Evolutionary conservation across 2,797 vertebrate genomes (phyloP), one percentile per base, ranked within the genome.

Genomic region (Hapalemur alaotrensis): DNA sequence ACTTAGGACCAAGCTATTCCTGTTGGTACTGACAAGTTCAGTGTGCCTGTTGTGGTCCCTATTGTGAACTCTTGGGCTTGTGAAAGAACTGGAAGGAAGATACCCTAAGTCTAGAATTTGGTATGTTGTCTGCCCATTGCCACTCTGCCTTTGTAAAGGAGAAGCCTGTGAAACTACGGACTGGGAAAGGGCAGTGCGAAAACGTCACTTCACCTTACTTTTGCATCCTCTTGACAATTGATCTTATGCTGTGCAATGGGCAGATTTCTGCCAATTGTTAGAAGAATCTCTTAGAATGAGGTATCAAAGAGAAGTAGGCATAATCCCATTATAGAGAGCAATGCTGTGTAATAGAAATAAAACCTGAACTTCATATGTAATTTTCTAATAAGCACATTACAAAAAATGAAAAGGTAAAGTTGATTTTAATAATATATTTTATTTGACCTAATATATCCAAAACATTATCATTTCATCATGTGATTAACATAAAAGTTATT

Each of bases 401-500:
- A 84, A 67, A 95, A 78, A 57, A 8, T 41, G 32, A 83, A 88
- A 86, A 63, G 12, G 18, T 82, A 83, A 80, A 92, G 63, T 75
- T 41, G 15, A 87, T 86, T 92, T 76, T 93, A 61, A 65, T 70
- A 35, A 84, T 75, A 7, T 85, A 28, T 79, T 70, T 63, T 82
- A 54, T 92, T 95, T 95, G 70, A 30, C 15, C 22, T 28, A 89
- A 2, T 59, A 15, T 32, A 70, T 88, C 12, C 13, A 54, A 91
- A 94, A 88, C 79, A 43, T n/a, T 72, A 59, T 22, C 20, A n/a
- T 80, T 96, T 87, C 30, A 46, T 95, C n/a, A 8, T 82, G 4
- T 81, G 73, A 93, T 87, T 61, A 90, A 72, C 54, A 54, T 63
- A 32, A 43, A 91, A 57, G 67, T 76, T 96, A 61, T 52, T 95